Evolutionary conservation across 1,140 invertebrate species (phyloP).

Genomic region (Chrysopa pallens): DNA sequence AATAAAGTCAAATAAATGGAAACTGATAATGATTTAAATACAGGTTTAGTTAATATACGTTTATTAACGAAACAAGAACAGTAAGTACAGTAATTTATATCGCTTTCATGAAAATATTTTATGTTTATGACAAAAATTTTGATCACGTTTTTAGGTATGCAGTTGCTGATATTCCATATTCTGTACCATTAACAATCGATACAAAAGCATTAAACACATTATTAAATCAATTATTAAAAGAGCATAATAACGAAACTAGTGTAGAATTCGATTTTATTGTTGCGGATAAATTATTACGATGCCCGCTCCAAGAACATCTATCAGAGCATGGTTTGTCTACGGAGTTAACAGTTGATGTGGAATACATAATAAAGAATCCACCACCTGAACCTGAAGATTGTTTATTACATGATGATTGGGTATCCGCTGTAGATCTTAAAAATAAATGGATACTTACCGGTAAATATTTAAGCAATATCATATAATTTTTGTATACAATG

Average conservation of each 20-base stretch:
- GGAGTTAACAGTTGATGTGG: slow-evolving; percentile 67
- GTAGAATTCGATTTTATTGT: slow-evolving; percentile 83
- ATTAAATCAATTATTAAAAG: slow-evolving; percentile 61
- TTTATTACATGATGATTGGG: slow-evolving; percentile 91
- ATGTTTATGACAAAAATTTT: slow-evolving; percentile 5
- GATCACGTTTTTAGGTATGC: slow-evolving; percentile 52
- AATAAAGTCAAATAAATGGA: too few species aligned
- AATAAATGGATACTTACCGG: slow-evolving; percentile 39
- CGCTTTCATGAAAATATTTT: slow-evolving; percentile 4
- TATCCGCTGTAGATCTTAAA: slow-evolving; percentile 58
- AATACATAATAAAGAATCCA: slow-evolving; percentile 76
- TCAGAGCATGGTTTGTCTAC: slow-evolving; percentile 44
- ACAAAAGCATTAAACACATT: slow-evolving; percentile 56
- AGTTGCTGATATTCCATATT: slow-evolving; percentile 66
- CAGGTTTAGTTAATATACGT: slow-evolving; percentile 24
- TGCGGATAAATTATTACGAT: slow-evolving; percentile 57
- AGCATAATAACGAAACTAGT: slow-evolving; percentile 29
- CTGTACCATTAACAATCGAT: slow-evolving; percentile 51
- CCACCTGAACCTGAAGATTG: slow-evolving; percentile 80
- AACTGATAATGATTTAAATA: too few species aligned
- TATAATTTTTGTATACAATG: too few species aligned
- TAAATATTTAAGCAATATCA: too few species aligned
- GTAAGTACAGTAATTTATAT: slow-evolving; percentile 31
- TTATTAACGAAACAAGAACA: slow-evolving; percentile 62
- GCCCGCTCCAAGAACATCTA: slow-evolving; percentile 47